Evolutionary conservation across 2,113 vertebrate genomes (phyloP).

Genomic region (Tautogolabrus adspersus): DNA sequence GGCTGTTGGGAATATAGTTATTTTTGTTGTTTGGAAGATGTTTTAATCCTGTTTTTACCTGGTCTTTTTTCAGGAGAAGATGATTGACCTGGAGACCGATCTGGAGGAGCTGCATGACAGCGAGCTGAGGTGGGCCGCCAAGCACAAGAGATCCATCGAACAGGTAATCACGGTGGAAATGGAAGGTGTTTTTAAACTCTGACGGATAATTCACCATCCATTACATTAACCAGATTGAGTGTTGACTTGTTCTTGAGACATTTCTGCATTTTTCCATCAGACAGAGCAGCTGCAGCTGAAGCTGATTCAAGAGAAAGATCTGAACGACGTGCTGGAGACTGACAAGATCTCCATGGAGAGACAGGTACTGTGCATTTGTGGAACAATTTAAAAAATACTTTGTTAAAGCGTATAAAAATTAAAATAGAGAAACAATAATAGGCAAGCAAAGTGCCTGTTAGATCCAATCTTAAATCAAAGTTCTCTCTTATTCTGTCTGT

Average conservation of each 20-base stretch:
- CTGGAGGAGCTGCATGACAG: slow-evolving; percentile 84
- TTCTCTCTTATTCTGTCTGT: neutral
- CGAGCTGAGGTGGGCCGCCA: slow-evolving; percentile 79
- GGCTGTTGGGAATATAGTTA: neutral
- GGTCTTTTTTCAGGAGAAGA: slow-evolving; percentile 74
- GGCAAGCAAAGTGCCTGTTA: neutral
- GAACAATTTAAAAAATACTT: too few species aligned
- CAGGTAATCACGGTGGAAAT: slow-evolving; percentile 66
- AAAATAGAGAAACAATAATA: too few species aligned
- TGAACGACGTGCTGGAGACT: slow-evolving; percentile 80
- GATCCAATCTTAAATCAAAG: neutral
- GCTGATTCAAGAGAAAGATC: slow-evolving; percentile 82
- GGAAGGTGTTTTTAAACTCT: neutral
- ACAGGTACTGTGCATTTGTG: slow-evolving; percentile 74
- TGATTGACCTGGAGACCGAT: slow-evolving; percentile 82
- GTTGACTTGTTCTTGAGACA: neutral
- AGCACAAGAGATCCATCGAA: slow-evolving; percentile 82
- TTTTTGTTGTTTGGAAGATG: neutral
- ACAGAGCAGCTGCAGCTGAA: slow-evolving; percentile 84
- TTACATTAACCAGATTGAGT: fast-evolving
- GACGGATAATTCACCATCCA: neutral
- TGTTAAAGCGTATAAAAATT: too few species aligned
- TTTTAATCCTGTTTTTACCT: neutral
- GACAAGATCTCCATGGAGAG: slow-evolving; percentile 78
- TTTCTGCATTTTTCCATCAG: slow-evolving; percentile 52